Evolutionary conservation across 2,797 vertebrate species (phyloP).

Genomic region (Malacoctenus gilli): DNA sequence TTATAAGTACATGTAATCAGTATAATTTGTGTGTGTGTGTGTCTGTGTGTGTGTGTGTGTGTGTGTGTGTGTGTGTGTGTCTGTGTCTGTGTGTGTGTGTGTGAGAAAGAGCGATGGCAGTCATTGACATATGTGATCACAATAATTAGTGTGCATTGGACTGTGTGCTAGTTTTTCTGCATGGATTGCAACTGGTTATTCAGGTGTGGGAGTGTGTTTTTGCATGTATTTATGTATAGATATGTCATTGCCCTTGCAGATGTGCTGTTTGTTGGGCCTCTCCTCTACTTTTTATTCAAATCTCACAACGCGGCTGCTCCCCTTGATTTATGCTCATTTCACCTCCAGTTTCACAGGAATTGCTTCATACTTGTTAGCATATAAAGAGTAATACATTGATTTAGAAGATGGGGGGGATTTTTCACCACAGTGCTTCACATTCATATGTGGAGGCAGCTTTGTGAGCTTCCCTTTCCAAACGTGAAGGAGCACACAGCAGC

Average conservation of each 20-base stretch:
- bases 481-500: no score
- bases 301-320: neutral
- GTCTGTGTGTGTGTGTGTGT: no score
- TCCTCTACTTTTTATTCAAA: constrained; percentile 14
- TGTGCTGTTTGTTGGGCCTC: neutral
- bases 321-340: neutral
- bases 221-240: neutral
- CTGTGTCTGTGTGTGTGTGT: no score
- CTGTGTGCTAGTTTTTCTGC: constrained; percentile 40
- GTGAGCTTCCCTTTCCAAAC: no score
- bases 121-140: constrained; percentile 46
- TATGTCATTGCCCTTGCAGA: neutral
- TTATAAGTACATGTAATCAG: constrained; percentile 34
- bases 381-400: neutral
- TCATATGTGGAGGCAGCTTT: neutral
- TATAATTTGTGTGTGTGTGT: constrained; percentile 32
- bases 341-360: neutral
- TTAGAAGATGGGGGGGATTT: neutral
- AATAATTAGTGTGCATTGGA: constrained; percentile 43
- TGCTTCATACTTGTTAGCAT: neutral
- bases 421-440: neutral
- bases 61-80: no score
- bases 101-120: neutral
- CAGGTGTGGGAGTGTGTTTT: constrained; percentile 27
- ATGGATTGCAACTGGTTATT: constrained; percentile 30